phyloP scores from a whole-genome alignment of 2,797 vertebrate species.

The Erethizon dorsatum region DNA sequence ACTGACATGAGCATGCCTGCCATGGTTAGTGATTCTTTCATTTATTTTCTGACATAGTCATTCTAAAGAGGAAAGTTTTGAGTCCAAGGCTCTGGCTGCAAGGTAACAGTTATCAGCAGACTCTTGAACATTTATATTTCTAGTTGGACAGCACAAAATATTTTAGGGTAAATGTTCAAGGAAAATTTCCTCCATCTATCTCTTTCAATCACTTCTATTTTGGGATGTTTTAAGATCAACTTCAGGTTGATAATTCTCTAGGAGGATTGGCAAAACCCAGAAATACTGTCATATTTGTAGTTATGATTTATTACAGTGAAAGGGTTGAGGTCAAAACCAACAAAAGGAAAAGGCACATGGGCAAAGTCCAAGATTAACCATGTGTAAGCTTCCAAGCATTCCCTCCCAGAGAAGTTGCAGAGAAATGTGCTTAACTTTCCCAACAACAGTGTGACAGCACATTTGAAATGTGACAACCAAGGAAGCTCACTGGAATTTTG shows the following conservation, averaged over 20 bases:
- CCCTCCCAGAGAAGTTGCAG: not conserved
- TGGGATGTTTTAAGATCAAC: not conserved
- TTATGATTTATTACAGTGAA: not conserved
- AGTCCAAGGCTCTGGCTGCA: not conserved
- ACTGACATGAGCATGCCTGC: not conserved
- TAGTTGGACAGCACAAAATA: not conserved
- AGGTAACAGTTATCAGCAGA: not conserved
- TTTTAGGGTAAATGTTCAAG: slow-evolving; percentile 41
- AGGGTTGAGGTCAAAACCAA: not conserved
- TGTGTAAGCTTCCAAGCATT: not conserved
- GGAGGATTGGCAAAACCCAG: not conserved
- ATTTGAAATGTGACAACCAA: not conserved
- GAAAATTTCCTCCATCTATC: not conserved
- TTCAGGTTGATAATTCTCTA: slow-evolving; percentile 3
- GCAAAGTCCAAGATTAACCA: not conserved
- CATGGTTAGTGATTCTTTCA: not conserved
- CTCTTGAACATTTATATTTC: slow-evolving; percentile 1
- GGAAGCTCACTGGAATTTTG: not conserved
- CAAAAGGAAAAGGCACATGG: not conserved
- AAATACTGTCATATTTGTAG: not conserved
- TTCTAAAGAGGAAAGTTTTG: not conserved
- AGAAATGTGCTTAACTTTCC: not conserved
- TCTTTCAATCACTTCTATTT: slow-evolving; percentile 37
- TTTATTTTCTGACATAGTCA: not conserved
- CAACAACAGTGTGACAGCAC: not conserved